Base-by-base conservation (phyloP, 2,113 vertebrate genomes). In the Mormyrus iriodes region DNA sequence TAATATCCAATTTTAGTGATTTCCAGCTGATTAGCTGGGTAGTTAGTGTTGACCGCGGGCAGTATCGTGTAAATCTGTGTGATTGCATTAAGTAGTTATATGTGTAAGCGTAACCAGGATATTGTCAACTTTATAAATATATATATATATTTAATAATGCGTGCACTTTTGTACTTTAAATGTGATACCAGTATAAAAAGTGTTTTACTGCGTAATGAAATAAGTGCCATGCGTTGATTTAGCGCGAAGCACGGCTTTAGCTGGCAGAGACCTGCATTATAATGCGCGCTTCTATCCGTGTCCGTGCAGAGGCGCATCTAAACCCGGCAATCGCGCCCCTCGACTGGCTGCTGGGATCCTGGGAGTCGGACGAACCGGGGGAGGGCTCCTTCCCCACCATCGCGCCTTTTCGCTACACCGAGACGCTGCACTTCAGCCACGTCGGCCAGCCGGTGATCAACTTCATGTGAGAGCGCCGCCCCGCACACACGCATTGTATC, bases 341-440 rank as follows among this genome's bases (percentile, higher is more conserved):
- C 3, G 97, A 97, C 88, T 99, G 98, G 98, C 97, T 99, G 92
- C 93, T 99, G 93, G 98, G 98, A 53, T 96, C 96, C 86, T 99
- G 98, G 98, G 95, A 97, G 88, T 97, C 96, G 0, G 97, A 98
- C 48, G 96, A 97, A 0, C 97, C 97, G 0, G 98, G 98, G 0
- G 95, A 97, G 0, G 97, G 97, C 39, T 95, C 94, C 88, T 99
- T 96, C 91, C 96, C 97, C 0, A 93, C 96, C 0, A 97, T 97
- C 89, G 95, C 96, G 86, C 97, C 97, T 48, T 99, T 98, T 93
- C 95, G 90, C 85, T 99, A 98, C 93, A 95, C 95, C 24, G 98
- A 99, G 92, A 95, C 92, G 69, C 95, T 96, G 19, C 94, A 95
- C 91, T 98, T 99, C 95, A 97, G 96, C 13, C 98, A 99, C 0